Conservation (phyloP, 30 jellyfish, hydroid and myxozoan species). For the Turritopsis rubra region DNA sequence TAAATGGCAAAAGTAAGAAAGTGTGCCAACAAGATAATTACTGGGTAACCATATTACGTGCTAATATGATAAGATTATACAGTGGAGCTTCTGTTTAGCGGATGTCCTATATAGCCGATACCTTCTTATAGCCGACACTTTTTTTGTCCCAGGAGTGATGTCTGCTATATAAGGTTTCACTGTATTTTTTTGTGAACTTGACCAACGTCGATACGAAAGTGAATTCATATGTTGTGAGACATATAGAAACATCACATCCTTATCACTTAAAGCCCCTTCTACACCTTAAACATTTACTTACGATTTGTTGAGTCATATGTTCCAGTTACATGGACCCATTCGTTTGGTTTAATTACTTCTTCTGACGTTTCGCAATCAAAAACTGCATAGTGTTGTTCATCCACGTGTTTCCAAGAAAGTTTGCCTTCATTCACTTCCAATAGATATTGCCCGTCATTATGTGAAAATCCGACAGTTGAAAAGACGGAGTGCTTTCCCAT, state of each 20-base stretch:
- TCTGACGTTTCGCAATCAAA: conserved; percentile 53
- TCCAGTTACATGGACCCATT: conserved; percentile 94
- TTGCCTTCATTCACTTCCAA: conserved; percentile 67
- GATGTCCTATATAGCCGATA: no score
- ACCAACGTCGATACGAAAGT: not conserved
- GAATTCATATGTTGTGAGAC: no score
- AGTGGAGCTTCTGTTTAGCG: no score
- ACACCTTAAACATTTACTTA: no score
- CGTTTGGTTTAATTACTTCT: conserved; percentile 46
- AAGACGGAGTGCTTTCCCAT: conserved; percentile 71
- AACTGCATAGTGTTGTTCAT: conserved; percentile 42
- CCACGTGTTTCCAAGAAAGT: conserved; percentile 72
- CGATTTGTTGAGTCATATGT: conserved; percentile 81
- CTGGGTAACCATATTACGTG: no score
- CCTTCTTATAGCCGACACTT: no score
- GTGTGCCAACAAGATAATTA: not conserved
- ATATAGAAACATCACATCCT: no score
- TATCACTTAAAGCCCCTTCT: no score
- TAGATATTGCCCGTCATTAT: conserved; percentile 48
- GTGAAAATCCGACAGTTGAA: conserved; percentile 83
- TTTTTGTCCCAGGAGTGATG: no score
- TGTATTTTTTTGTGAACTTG: not conserved
- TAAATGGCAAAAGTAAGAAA: not conserved
- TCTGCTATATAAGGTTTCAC: no score
- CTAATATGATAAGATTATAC: no score